Evolutionary conservation across 2,888 invertebrate genomes (phyloP), one percentile per base, ranked within the genome.

Genomic region (Isotomurus palustris): DNA sequence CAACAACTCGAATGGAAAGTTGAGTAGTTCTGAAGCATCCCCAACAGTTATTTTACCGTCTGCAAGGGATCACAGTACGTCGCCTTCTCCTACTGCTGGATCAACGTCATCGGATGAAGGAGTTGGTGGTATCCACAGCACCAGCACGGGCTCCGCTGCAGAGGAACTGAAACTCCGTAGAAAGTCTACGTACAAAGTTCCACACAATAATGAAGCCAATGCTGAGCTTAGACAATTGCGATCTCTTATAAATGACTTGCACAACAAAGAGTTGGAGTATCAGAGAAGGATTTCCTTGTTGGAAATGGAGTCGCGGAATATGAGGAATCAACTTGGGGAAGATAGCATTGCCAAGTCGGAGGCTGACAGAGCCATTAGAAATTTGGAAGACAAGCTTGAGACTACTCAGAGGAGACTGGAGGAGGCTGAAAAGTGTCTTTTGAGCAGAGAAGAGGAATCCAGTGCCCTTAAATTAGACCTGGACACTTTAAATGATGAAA

Each of bases 401-500:
- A 57, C 61, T 27, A 63, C 60, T n/a, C 62, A 70, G 17, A 55
- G 66, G 38, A 66, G 64, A 29, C 44, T 71, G 17, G 71, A 71
- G 55, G 65, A 64, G 2, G 65, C 70, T 1, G 72, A 73, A 53
- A 64, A 68, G 59, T 67, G 68, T 27, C 61, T 72, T 43, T 56
- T 67, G 17, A 57, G 66, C 24, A 71, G 69, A 50, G 72, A 72
- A 45, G 72, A 73, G 58, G 73, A 73, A 54, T 66, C 61, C 58
- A 61, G 68, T 14, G 71, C 69, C 47, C 56, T 73, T n/a, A 72
- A 72, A 61, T 57, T 71, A 22, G 73, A 73, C 51, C 55, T 72
- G 14, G 73, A 73, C 21, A 72, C 72, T 1, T 60, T 73, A 6
- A 72, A 72, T 38, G 72, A 73, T 41, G 73, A 73, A 60, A 73